Evolutionary conservation across 2,888 invertebrate species (phyloP).

Genomic region (Eretmocerus hayati): DNA sequence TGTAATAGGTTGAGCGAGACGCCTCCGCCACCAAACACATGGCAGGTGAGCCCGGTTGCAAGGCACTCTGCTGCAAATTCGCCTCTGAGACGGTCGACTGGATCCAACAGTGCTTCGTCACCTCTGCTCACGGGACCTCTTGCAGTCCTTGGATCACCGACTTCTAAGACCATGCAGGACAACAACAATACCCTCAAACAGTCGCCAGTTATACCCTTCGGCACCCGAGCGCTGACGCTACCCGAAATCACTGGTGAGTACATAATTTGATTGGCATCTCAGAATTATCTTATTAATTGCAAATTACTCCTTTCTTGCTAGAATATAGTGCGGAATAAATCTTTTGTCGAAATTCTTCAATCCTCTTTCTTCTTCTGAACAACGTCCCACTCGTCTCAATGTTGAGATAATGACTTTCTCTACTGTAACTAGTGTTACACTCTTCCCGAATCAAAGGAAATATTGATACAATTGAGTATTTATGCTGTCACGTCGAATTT

Average conservation of each 20-base stretch:
- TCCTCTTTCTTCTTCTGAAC: too few species aligned
- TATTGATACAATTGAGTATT: too few species aligned
- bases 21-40: slow-evolving; percentile 70
- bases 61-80: slow-evolving; percentile 53
- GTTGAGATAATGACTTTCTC: too few species aligned
- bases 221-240: slow-evolving; percentile 61
- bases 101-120: slow-evolving; percentile 46
- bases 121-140: slow-evolving; percentile 57
- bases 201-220: slow-evolving; percentile 57
- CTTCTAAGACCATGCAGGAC: slow-evolving; percentile 54
- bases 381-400: too few species aligned
- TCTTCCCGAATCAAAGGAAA: too few species aligned
- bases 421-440: too few species aligned
- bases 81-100: slow-evolving; percentile 59
- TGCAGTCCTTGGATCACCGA: slow-evolving; percentile 64
- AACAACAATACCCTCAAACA: slow-evolving; percentile 55
- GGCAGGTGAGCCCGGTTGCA: slow-evolving; percentile 76
- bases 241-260: slow-evolving; percentile 53
- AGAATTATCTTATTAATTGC: too few species aligned
- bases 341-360: too few species aligned
- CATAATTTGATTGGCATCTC: too few species aligned
- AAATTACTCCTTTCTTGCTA: too few species aligned
- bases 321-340: too few species aligned
- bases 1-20: slow-evolving; percentile 53
- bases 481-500: too few species aligned